Evolutionary conservation across 2,888 invertebrate genomes (phyloP).

Genomic region (Lordiphosa fenestrarum): DNA sequence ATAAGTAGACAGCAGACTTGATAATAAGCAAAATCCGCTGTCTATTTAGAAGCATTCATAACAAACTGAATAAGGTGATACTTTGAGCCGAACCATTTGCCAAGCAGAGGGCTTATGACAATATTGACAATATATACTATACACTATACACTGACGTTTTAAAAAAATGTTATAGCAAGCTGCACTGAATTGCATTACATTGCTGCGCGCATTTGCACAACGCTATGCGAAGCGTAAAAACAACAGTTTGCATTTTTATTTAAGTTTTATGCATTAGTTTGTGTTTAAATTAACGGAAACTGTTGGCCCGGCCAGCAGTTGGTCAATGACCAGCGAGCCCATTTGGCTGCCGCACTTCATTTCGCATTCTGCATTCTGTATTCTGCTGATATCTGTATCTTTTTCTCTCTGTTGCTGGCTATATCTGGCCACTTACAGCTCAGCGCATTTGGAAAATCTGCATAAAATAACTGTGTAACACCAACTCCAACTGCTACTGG

Average conservation of each 20-base stretch:
- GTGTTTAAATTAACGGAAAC: slow-evolving; percentile 53
- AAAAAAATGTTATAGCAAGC: neutral
- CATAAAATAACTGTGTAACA: slow-evolving; percentile 30
- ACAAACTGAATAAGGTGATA: too few species aligned
- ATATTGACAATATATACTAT: too few species aligned
- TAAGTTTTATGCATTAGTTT: slow-evolving; percentile 45
- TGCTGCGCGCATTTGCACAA: slow-evolving; percentile 3
- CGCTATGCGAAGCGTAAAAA: slow-evolving; percentile 39
- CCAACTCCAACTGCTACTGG: neutral
- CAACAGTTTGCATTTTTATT: slow-evolving; percentile 35
- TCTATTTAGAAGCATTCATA: too few species aligned
- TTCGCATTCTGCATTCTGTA: slow-evolving; percentile 1
- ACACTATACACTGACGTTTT: too few species aligned
- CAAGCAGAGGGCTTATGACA: too few species aligned
- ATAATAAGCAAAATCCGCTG: too few species aligned
- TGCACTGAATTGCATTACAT: neutral
- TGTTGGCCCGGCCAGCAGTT: slow-evolving; percentile 5
- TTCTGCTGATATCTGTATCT: slow-evolving; percentile 19
- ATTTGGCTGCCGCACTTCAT: slow-evolving; percentile 14
- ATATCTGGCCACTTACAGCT: slow-evolving; percentile 56
- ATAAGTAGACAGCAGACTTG: too few species aligned
- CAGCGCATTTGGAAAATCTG: slow-evolving; percentile 61
- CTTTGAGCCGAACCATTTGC: too few species aligned
- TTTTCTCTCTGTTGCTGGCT: slow-evolving; percentile 11
- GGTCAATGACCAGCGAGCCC: slow-evolving; percentile 33